phyloP scores from a whole-genome alignment of 1,140 invertebrate species.

The Saxidomus purpurata region DNA sequence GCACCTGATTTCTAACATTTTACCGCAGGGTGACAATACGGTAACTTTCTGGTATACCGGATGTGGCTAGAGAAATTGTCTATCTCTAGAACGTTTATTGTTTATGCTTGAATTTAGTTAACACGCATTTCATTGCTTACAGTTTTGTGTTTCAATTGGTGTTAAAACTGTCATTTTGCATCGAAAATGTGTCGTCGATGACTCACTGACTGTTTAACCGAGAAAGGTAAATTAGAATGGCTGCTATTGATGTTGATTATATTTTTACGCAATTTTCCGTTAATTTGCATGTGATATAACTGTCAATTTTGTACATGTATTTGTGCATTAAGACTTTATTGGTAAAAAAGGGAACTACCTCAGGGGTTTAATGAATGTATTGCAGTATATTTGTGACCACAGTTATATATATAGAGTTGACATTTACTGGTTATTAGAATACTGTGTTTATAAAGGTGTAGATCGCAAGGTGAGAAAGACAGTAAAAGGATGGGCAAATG shows the following conservation, averaged over 20 bases:
- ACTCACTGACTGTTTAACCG: neutral
- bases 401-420: neutral
- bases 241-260: neutral
- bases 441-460: neutral
- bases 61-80: conserved; percentile 29
- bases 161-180: neutral
- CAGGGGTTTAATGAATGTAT: conserved; percentile 9
- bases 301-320: neutral
- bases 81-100: neutral
- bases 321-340: conserved; percentile 9
- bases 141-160: neutral
- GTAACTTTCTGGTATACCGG: too few species aligned
- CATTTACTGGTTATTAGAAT: neutral
- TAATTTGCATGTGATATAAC: conserved; percentile 5
- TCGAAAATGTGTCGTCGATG: neutral
- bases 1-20: neutral
- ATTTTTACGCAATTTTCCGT: conserved; percentile 6
- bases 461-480: neutral
- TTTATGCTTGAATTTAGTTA: conserved; percentile 17
- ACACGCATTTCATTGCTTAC: neutral
- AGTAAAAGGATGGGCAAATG: neutral
- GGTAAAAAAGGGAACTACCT: conserved; percentile 6
- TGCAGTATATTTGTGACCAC: neutral
- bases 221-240: neutral
- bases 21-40: neutral